Conservation (phyloP, 2,113 vertebrate genomes). For the Pseudolaguvia tuberculata region DNA sequence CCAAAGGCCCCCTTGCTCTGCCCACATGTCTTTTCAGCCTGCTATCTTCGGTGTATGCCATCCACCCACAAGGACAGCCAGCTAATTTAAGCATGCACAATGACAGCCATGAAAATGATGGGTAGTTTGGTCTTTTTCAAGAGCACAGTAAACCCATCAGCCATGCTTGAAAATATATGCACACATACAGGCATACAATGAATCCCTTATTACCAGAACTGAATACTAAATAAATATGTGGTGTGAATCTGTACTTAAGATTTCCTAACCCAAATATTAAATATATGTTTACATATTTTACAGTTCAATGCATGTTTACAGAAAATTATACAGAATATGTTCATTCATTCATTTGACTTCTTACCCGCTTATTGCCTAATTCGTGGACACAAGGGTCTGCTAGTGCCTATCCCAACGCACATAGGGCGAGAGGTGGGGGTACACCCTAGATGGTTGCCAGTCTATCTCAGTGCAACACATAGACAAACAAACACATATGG, state of each 20-base stretch:
- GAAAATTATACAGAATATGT: no score
- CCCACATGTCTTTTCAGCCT: constrained; percentile 43
- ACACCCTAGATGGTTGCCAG: no score
- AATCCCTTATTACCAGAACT: constrained; percentile 6
- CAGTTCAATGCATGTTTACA: no score
- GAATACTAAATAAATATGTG: not conserved
- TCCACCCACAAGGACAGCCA: constrained; percentile 42
- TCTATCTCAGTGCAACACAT: no score
- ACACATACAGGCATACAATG: constrained; percentile 12
- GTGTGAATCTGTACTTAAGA: not conserved
- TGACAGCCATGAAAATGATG: constrained; percentile 45
- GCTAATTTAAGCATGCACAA: constrained; percentile 46
- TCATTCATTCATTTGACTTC: no score
- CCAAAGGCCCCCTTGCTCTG: constrained; percentile 36
- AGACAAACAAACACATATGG: no score
- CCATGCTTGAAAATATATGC: constrained; percentile 18
- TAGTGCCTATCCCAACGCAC: no score
- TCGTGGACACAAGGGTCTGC: no score
- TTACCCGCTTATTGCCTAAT: no score
- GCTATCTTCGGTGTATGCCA: constrained; percentile 42
- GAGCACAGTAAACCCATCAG: constrained; percentile 36
- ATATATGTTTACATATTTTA: not conserved
- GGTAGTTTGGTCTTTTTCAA: constrained; percentile 44
- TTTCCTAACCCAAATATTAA: not conserved
- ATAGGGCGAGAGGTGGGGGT: no score